Base-by-base conservation (phyloP, 2,113 vertebrate genomes). In the Hyaena hyaena region DNA sequence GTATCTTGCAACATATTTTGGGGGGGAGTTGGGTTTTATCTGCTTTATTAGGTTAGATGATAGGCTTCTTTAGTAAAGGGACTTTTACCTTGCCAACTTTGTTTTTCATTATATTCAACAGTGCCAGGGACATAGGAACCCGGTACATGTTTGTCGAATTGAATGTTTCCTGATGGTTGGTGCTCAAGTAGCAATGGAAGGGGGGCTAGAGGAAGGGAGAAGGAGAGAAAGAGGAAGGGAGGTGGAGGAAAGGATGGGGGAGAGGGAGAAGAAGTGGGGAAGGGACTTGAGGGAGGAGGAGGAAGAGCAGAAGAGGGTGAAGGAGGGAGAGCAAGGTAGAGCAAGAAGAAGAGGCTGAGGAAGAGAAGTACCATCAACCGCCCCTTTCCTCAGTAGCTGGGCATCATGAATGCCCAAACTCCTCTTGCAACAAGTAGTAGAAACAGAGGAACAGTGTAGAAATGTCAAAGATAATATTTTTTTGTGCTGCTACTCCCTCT, bases 111-210 rank as follows among this genome's bases (percentile, higher is more conserved):
- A 2, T 53, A 9, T 66, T 90, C 43, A n/a, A 15, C 0, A 48
- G 23, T 0, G 31, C 48, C 1, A 0, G 19, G 24, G n/a, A 23
- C 15, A 5, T 1, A 61, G 69, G 12, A 55, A 11, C 45, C 39
- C 23, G 8, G 1, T 58, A 3, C 24, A 7, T 68, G 6, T 69
- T 77, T 55, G 43, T 55, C 84, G n/a, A 16, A 24, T 35, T 92
- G 24, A 10, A 8, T 1, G 80, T 85, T 89, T 91, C 10, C 61
- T 9, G 24, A 7, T 76, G 50, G 33, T 28, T 43, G 19, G 4
- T 55, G 26, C 14, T 53, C 12, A 15, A 15, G 11, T 31, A 55
- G 45, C 45, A 45, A 1, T 12, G 65, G 43, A 43, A 53, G 19
- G 21, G 28, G 4, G 43, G 14, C 61, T 9, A 88, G 58, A 7